A percentile compares a stretch with the other conserved stretches of the same genome.
phyloP scores from a whole-genome alignment of 1,140 invertebrate species.

The Bombus breviceps region DNA sequence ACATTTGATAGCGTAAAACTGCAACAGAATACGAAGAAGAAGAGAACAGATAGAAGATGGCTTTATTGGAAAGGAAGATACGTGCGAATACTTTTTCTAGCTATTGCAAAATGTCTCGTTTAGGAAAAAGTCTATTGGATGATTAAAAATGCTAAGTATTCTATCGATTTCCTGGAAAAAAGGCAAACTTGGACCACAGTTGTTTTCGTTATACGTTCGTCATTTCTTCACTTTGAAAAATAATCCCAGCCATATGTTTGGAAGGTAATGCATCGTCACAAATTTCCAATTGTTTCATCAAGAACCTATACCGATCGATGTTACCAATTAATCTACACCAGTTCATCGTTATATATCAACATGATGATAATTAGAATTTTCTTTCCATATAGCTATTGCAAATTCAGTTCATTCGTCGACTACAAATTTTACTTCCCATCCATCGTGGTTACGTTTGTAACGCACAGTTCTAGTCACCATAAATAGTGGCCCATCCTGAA shows the following conservation, averaged over 20 bases:
- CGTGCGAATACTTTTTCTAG: too few relatives aligned
- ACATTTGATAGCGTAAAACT: too few relatives aligned
- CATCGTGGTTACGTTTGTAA: slow-evolving; percentile 14
- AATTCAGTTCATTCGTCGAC: background rate
- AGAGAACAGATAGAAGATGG: too few relatives aligned
- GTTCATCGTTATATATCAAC: background rate
- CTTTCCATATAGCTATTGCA: too few relatives aligned
- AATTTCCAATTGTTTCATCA: background rate
- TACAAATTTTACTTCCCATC: slow-evolving; percentile 48
- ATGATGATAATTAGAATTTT: background rate
- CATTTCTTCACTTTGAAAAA: background rate
- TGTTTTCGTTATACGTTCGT: too few relatives aligned
- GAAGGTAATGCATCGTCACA: background rate
- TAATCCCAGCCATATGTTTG: background rate
- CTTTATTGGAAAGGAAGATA: too few relatives aligned
- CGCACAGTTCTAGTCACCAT: slow-evolving; percentile 35
- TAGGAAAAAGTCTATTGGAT: too few relatives aligned
- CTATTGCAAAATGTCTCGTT: too few relatives aligned
- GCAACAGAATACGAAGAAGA: too few relatives aligned
- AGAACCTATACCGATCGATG: background rate
- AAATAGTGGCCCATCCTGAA: slow-evolving; percentile 42
- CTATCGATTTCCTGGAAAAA: too few relatives aligned
- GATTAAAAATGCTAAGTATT: too few relatives aligned
- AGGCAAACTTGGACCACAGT: too few relatives aligned
- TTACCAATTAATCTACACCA: background rate